phyloP scores from a whole-genome alignment of 2,113 vertebrate species.

The Copsychus sechellarum region DNA sequence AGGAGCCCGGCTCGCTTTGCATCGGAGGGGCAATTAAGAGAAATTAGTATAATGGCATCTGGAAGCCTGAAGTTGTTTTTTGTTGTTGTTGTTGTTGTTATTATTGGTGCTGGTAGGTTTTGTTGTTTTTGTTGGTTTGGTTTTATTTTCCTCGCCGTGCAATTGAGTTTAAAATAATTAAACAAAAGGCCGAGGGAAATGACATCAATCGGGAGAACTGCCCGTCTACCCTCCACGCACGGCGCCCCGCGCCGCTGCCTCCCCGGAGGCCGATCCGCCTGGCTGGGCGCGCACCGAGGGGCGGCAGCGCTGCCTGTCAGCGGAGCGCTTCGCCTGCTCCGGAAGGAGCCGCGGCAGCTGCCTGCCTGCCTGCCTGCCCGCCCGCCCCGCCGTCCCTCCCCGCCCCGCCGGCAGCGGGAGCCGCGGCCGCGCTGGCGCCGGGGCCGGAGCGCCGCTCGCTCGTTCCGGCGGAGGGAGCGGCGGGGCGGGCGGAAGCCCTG shows the following conservation, averaged over 20 bases:
- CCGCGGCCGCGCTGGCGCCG: background rate
- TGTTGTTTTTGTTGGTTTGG: background rate
- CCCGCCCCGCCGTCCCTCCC: background rate
- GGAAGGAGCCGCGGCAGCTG: background rate
- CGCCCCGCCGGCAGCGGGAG: background rate
- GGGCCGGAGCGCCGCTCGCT: background rate
- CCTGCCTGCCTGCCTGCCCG: too few species aligned
- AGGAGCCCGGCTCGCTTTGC: background rate
- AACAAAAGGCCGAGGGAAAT: conserved; percentile 25
- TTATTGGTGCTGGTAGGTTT: background rate
- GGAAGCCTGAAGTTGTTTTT: background rate
- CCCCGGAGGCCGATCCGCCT: background rate
- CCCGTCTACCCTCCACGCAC: background rate
- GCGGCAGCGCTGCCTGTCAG: background rate
- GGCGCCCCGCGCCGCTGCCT: background rate
- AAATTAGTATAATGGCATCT: background rate
- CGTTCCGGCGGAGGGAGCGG: background rate
- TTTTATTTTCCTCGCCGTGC: background rate
- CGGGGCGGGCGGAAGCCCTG: background rate
- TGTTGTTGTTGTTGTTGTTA: background rate
- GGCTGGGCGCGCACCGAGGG: background rate
- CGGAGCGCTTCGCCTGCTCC: background rate
- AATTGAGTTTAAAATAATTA: conserved; percentile 36
- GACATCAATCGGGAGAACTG: background rate
- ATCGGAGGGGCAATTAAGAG: background rate